phyloP scores from a whole-genome alignment of 2,113 vertebrate species.

The Corythoichthys intestinalis region DNA sequence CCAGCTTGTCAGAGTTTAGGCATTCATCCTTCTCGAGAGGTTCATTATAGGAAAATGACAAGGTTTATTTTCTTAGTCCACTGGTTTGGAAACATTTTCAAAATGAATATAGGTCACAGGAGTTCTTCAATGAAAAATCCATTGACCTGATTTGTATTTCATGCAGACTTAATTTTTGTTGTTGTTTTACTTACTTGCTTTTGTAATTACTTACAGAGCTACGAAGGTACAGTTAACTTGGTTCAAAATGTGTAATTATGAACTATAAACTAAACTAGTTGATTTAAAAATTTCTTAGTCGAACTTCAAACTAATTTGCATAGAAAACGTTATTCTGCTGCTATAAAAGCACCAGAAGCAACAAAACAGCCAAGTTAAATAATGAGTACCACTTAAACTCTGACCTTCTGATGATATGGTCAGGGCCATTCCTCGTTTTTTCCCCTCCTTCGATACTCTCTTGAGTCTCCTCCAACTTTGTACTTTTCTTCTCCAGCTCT shows the following conservation, averaged over 20 bases:
- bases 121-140: not conserved
- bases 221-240: no score
- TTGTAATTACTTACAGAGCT: no score
- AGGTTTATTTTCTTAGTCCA: conserved; percentile 13
- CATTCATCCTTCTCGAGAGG: conserved; percentile 30
- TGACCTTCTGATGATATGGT: conserved; percentile 74
- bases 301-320: no score
- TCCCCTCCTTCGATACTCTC: conserved; percentile 65
- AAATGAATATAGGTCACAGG: conserved; percentile 12
- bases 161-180: not conserved
- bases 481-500: conserved; percentile 67
- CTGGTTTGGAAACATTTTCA: conserved; percentile 4
- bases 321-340: no score
- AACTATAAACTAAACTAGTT: no score
- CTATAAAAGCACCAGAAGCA: no score
- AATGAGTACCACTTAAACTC: conserved; percentile 1
- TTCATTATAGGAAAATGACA: conserved; percentile 18
- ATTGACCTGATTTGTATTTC: not conserved
- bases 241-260: no score
- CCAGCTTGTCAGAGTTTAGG: conserved; percentile 24
- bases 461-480: conserved; percentile 65
- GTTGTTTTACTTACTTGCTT: not conserved
- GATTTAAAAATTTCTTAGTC: no score
- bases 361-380: not conserved
- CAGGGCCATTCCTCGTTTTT: conserved; percentile 65